phyloP scores from a whole-genome alignment of 2,797 vertebrate genomes.

The Hapalemur alaotrensis region DNA sequence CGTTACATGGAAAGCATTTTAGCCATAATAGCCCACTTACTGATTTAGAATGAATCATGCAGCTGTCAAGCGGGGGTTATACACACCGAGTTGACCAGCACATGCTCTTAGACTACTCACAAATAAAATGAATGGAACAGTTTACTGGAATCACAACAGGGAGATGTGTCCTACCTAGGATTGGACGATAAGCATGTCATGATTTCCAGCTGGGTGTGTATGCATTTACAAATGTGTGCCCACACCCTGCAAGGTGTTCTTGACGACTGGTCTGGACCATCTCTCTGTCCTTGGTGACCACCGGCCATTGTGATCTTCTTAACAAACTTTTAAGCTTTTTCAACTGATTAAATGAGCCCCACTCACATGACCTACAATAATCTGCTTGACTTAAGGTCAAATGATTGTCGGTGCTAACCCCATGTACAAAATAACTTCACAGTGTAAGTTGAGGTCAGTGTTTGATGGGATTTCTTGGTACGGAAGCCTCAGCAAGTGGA shows the following conservation, averaged over 20 bases:
- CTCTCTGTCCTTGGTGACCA: neutral
- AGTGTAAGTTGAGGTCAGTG: too few species aligned
- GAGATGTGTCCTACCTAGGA: neutral
- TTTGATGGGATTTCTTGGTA: fast-evolving
- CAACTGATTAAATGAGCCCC: fast-evolving
- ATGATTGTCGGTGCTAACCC: neutral
- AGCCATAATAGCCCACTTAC: neutral
- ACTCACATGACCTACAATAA: neutral
- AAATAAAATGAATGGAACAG: neutral
- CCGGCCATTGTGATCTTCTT: neutral
- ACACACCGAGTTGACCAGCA: neutral
- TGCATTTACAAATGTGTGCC: neutral
- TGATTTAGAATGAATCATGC: neutral
- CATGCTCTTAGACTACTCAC: too few species aligned
- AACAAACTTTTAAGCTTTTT: neutral
- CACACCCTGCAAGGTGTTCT: neutral
- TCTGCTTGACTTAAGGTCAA: neutral
- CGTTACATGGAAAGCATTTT: neutral
- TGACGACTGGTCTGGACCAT: neutral
- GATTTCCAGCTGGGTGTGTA: too few species aligned
- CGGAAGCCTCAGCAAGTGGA: fast-evolving
- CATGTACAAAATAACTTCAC: fast-evolving
- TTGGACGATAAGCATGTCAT: neutral
- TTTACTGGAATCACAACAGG: neutral
- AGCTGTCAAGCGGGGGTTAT: neutral